phyloP scores from a whole-genome alignment of 2,797 vertebrate species.

The Pteropus rufus region DNA sequence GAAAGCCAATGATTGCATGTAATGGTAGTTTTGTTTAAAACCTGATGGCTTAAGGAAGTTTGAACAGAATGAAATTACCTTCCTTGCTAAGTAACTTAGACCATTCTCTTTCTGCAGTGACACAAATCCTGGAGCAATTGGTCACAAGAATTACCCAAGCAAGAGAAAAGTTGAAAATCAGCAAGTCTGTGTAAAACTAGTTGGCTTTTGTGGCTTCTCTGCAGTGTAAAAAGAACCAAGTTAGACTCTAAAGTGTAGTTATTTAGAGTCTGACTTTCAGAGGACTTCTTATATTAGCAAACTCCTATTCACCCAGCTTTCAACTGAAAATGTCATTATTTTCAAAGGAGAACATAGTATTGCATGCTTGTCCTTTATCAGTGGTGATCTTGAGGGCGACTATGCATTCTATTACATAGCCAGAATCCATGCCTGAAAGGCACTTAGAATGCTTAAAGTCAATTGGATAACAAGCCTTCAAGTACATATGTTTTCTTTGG shows the following conservation, averaged over 20 bases:
- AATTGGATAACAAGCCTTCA: conserved; percentile 65
- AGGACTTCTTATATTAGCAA: conserved; percentile 58
- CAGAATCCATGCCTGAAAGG: conserved; percentile 46
- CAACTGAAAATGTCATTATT: conserved; percentile 52
- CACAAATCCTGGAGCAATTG: conserved; percentile 46
- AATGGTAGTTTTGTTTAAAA: conserved; percentile 9
- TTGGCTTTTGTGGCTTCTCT: conserved; percentile 14
- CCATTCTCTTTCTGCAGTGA: conserved; percentile 23
- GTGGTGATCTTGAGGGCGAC: conserved; percentile 23
- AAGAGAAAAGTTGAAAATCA: conserved; percentile 64
- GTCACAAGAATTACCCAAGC: conserved; percentile 33
- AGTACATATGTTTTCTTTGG: conserved; percentile 46
- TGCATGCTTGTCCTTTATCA: conserved; percentile 65
- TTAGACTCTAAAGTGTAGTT: conserved; percentile 12
- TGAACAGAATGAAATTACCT: conserved; percentile 35
- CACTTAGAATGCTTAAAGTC: conserved; percentile 50
- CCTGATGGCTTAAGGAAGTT: conserved; percentile 3
- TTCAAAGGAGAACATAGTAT: conserved; percentile 52
- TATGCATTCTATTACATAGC: conserved; percentile 41
- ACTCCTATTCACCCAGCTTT: not conserved
- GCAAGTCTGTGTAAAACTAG: conserved; percentile 30
- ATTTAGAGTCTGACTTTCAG: conserved; percentile 69
- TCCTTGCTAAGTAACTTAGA: conserved; percentile 37
- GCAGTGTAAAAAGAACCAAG: conserved; percentile 51
- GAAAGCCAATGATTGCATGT: not conserved